Conservation (phyloP, 2,113 vertebrate species). For the Petroica traversi region DNA sequence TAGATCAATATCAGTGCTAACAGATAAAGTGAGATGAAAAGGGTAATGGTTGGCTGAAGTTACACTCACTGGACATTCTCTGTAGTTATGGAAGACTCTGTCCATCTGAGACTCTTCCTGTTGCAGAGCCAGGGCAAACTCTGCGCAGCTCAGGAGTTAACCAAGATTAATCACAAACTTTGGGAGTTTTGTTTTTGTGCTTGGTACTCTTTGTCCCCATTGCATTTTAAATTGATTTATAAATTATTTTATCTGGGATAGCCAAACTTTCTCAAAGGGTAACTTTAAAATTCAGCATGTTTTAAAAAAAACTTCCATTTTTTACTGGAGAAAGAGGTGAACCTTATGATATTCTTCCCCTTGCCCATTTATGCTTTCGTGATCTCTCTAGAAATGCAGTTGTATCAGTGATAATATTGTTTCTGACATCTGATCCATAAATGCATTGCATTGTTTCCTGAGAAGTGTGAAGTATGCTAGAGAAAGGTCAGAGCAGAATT, state of each 20-base stretch:
- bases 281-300: not conserved
- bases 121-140: not conserved
- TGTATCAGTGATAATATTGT: not conserved
- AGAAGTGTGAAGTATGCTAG: not conserved
- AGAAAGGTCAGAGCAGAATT: not conserved
- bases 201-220: not conserved
- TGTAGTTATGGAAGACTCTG: not conserved
- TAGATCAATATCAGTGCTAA: not conserved
- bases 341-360: not conserved
- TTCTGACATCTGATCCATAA: not conserved
- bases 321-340: not conserved
- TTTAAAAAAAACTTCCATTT: not conserved
- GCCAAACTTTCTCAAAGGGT: not conserved
- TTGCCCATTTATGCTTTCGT: not conserved
- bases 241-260: not conserved
- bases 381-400: not conserved
- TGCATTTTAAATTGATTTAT: not conserved
- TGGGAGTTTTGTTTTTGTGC: not conserved
- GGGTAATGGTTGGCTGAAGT: accelerated
- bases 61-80: not conserved
- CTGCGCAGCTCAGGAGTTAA: not conserved
- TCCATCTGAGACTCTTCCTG: not conserved
- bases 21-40: not conserved
- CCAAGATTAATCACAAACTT: not conserved
- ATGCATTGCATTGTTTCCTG: not conserved